phyloP scores from a whole-genome alignment of 2,888 invertebrate species.

The Caradrina clavipalpis region DNA sequence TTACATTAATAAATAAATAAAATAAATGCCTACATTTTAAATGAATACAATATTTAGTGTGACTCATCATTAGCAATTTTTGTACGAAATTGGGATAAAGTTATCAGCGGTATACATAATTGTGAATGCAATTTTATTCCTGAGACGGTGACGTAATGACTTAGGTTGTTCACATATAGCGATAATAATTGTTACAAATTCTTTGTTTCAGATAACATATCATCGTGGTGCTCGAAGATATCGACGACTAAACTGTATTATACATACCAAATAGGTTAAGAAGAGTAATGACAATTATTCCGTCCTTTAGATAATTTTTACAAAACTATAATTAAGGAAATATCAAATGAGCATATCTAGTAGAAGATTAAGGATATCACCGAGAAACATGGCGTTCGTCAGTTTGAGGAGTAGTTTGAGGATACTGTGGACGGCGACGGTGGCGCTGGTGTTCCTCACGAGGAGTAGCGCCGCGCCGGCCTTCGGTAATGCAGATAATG shows the following conservation, averaged over 20 bases:
- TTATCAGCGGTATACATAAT: constrained; percentile 10
- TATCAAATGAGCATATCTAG: constrained; percentile 80
- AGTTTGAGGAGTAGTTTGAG: constrained; percentile 81
- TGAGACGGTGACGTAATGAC: neutral
- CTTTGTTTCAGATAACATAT: constrained; percentile 84
- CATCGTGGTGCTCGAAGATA: constrained; percentile 73
- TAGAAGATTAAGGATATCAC: constrained; percentile 69
- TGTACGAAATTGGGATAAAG: constrained; percentile 3
- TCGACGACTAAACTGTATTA: constrained; percentile 70
- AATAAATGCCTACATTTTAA: constrained; percentile 22
- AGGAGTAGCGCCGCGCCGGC: constrained; percentile 85
- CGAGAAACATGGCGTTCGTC: constrained; percentile 79
- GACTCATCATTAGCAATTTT: neutral
- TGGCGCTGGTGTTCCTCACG: constrained; percentile 78
- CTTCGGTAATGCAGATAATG: constrained; percentile 84
- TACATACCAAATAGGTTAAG: constrained; percentile 73
- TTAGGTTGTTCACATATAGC: constrained; percentile 27
- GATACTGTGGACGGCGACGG: constrained; percentile 78
- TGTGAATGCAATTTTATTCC: constrained; percentile 28
- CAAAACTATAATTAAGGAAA: constrained; percentile 71
- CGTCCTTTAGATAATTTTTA: constrained; percentile 79
- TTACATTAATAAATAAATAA: constrained; percentile 24
- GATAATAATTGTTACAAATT: constrained; percentile 54
- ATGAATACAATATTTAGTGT: constrained; percentile 10
- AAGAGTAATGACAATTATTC: constrained; percentile 77